phyloP scores from a whole-genome alignment of 92 coral and sea anemone genomes.

The Epizoanthus ramosus region DNA sequence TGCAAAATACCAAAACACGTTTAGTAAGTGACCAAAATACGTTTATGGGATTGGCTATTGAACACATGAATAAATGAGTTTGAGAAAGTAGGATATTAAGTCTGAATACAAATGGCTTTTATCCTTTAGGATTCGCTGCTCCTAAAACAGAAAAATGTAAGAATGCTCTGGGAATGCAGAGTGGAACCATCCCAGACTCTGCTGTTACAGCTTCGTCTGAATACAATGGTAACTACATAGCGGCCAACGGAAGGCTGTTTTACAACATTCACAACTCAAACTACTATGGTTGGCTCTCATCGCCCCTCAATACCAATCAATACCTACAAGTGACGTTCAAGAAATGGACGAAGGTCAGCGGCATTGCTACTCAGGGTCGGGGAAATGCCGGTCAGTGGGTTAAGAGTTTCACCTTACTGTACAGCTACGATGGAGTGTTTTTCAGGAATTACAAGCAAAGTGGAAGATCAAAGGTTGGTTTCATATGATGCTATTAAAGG shows the following conservation, averaged over 20 bases:
- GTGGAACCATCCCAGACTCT: conserved; percentile 9
- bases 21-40: too few relatives aligned
- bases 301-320: background rate
- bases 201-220: conserved; percentile 31
- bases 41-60: too few relatives aligned
- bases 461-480: conserved; percentile 13
- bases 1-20: too few relatives aligned
- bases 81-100: too few relatives aligned
- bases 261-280: background rate
- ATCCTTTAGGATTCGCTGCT: conserved; percentile 2
- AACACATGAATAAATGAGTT: too few relatives aligned
- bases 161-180: conserved; percentile 38
- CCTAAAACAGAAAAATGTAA: conserved; percentile 7
- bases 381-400: conserved; percentile 41
- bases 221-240: conserved; percentile 7
- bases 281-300: conserved; percentile 8
- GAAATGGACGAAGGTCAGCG: conserved; percentile 31
- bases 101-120: background rate
- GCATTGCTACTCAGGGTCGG: conserved; percentile 30
- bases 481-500: too few relatives aligned
- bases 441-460: conserved; percentile 27
- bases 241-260: conserved; percentile 10
- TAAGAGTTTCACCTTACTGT: background rate
- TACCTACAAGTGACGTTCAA: conserved; percentile 25
- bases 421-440: conserved; percentile 31